phyloP scores from a whole-genome alignment of 2,113 vertebrate species.

The Nothoprocta pentlandii region DNA sequence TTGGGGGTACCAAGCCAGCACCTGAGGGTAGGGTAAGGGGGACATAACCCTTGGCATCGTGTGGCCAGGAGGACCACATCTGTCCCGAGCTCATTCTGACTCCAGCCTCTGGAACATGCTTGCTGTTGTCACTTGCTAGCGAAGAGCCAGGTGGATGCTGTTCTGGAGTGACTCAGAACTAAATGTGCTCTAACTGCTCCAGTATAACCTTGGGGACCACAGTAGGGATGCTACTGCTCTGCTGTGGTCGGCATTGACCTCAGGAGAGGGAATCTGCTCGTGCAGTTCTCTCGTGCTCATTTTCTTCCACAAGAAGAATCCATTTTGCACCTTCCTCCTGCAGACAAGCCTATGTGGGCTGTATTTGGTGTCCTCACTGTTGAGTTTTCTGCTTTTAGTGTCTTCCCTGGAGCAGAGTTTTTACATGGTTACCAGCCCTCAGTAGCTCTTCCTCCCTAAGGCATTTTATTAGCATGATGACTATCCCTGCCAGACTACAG shows the following conservation, averaged over 20 bases:
- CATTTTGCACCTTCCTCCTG: neutral
- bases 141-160: fast-evolving
- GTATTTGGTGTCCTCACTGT: neutral
- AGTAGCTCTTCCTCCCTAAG: neutral
- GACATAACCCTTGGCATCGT: neutral
- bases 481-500: neutral
- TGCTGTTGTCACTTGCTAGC: neutral
- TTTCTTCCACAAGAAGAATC: neutral
- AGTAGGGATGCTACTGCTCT: neutral
- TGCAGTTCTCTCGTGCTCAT: neutral
- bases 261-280: neutral
- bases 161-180: neutral
- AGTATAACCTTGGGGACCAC: neutral
- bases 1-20: fast-evolving
- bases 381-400: neutral
- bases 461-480: neutral
- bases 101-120: neutral
- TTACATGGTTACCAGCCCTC: neutral
- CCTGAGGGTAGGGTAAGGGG: fast-evolving
- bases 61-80: neutral
- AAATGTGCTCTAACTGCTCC: neutral
- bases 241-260: neutral
- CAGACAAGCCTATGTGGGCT: neutral
- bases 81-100: neutral
- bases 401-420: neutral